These are phyloP conservation scores for Drosophila kokeensis DNA, from an alignment of 2,888 invertebrate genomes.

Conservation along the genomic window DNA sequence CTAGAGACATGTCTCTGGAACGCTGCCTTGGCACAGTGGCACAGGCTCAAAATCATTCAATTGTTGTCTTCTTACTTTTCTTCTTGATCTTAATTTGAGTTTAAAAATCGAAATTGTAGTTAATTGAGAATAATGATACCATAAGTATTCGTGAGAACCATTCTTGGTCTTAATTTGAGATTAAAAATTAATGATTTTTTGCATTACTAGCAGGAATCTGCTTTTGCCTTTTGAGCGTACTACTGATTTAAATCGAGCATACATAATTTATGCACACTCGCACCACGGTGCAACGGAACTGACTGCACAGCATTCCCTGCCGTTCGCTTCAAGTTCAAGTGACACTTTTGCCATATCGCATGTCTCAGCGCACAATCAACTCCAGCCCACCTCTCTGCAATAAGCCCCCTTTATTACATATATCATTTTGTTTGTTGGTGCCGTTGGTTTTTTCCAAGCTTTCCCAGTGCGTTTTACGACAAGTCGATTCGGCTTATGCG, in stretches of 20 bases:
- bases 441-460: slow-evolving; percentile 44
- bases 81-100: background rate
- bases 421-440: background rate
- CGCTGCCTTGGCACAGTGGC: slow-evolving; percentile 47
- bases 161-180: background rate
- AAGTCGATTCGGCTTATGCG: slow-evolving; percentile 60
- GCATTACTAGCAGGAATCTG: background rate
- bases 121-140: background rate
- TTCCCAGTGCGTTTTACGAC: slow-evolving; percentile 18
- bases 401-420: background rate
- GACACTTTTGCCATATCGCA: slow-evolving; percentile 74
- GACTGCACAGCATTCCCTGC: slow-evolving; percentile 21
- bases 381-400: background rate
- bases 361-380: slow-evolving; percentile 58
- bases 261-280: background rate
- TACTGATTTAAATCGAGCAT: background rate
- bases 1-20: slow-evolving; percentile 34
- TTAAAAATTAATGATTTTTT: background rate
- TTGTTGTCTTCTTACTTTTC: background rate
- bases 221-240: background rate
- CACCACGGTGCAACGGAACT: slow-evolving; percentile 47
- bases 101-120: background rate
- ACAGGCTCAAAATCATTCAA: background rate
- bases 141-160: background rate
- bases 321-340: slow-evolving; percentile 70